Evolutionary conservation across 2,888 invertebrate genomes (phyloP).

Genomic region (Nemurella pictetii): DNA sequence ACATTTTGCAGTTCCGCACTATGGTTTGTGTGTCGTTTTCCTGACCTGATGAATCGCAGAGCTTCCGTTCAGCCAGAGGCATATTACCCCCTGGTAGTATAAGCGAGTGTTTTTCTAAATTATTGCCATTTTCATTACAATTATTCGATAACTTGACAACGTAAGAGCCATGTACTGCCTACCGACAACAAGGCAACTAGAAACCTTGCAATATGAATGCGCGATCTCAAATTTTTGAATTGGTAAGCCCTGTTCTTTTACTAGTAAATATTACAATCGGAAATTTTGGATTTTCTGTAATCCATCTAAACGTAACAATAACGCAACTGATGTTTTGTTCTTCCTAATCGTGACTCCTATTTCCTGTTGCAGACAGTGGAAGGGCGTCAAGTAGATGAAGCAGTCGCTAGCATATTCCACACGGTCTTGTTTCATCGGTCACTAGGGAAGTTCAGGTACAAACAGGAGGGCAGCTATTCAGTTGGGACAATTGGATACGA

Average conservation of each 20-base stretch:
- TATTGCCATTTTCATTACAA: background rate
- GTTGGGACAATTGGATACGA: constrained; percentile 94
- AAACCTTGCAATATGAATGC: constrained; percentile 51
- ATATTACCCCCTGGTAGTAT: background rate
- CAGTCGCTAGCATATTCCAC: constrained; percentile 88
- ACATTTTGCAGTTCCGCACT: background rate
- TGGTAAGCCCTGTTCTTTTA: constrained; percentile 52
- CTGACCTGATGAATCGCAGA: background rate
- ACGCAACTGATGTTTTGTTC: too few species aligned
- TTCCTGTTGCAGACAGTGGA: constrained; percentile 73
- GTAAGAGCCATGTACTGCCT: constrained; percentile 38
- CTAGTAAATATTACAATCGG: too few species aligned
- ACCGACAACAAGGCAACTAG: constrained; percentile 30
- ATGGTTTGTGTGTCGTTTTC: background rate
- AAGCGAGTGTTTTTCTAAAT: background rate
- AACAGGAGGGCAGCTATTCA: constrained; percentile 91
- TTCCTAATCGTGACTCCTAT: too few species aligned
- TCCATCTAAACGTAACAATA: too few species aligned
- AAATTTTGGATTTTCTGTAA: too few species aligned
- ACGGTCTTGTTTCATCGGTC: constrained; percentile 89
- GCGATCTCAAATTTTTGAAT: constrained; percentile 53
- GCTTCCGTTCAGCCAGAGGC: background rate
- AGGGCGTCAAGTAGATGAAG: constrained; percentile 90
- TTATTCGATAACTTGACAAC: background rate
- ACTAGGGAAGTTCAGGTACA: constrained; percentile 91